Base-by-base conservation (phyloP, 1,140 invertebrate genomes). In the Drepana arcuata region DNA sequence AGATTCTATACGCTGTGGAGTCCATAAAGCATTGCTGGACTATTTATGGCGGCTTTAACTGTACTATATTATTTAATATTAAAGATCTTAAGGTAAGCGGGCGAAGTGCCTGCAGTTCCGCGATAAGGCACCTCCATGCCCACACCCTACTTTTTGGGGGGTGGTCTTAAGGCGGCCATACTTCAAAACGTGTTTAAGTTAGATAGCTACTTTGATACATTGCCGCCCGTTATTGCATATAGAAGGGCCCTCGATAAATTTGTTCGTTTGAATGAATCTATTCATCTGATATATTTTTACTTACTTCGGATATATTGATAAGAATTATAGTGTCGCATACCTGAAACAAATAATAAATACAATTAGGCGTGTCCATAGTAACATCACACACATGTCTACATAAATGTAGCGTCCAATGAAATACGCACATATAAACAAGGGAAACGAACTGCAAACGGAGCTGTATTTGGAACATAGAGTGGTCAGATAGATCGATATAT, bases 51-150 rank as follows among this genome's bases (percentile, higher is more conserved):
- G 54, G 61, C 64, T 71, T 70, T 72, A 74, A 77, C 57, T 78
- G 69, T 69, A 72, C 54, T 81, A 74, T 75, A 73, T 82, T 82
- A 73, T 79, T 79, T 78, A 78, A 82, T 82, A 82, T 79, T 82
- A 82, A 79, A 78, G 66, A 82, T 82, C 71, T 78, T 75, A 79
- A 82, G 78, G 74, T 82, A 74, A 79, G 64, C 69, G 68, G 66
- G 75, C 50, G 61, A 53, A 66, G 67, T 56, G 78, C 62, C 74
- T 82, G 74, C 78, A 79, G 51, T 72, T 67, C 56, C 54, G 69
- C 73, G 78, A 82, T 82, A 82, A 82, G 71, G 46, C 67, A 44
- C 35, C 61, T n/a, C 61, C 69, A 53, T 29, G 18, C 53, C 40
- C 53, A 45, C 57, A 9, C 49, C 58, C 45, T 42, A 34, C 51